Evolutionary conservation across 37 sponge, comb jelly and placozoan species (phyloP).

Genomic region (Mnemiopsis leidyi): DNA sequence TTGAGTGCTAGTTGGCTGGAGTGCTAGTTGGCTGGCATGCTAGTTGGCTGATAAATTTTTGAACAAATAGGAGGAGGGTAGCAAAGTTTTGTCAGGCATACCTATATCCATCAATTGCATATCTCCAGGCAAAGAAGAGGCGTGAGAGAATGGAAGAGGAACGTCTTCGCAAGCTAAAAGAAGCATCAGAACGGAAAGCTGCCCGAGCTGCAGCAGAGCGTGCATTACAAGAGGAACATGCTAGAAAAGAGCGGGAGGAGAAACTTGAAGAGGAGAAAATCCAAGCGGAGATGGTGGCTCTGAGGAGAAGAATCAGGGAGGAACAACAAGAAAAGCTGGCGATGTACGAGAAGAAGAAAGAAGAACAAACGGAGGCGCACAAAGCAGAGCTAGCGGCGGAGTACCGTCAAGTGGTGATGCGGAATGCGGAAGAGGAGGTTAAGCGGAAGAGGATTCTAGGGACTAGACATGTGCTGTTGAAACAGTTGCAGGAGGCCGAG

Average conservation of each 20-base stretch:
- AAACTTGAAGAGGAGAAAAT: constrained; percentile 50
- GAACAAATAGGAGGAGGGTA: no score
- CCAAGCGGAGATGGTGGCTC: neutral
- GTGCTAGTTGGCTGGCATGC: no score
- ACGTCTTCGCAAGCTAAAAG: neutral
- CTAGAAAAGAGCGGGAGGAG: neutral
- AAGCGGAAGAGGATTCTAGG: constrained; percentile 10
- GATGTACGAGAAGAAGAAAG: neutral
- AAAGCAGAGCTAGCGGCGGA: constrained; percentile 56
- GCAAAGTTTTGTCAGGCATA: no score
- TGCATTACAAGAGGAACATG: constrained; percentile 12
- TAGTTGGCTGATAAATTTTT: no score
- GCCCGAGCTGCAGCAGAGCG: neutral
- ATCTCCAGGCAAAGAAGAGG: neutral
- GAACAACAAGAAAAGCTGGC: constrained; percentile 10
- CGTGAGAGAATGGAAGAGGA: constrained; percentile 7
- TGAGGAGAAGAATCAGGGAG: neutral
- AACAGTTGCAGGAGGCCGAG: constrained; percentile 54
- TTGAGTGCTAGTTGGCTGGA: no score
- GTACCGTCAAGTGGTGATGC: constrained; percentile 49
- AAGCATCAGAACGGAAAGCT: constrained; percentile 4
- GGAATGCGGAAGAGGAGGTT: constrained; percentile 23
- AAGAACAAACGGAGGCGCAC: constrained; percentile 29
- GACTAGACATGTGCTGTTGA: constrained; percentile 37
- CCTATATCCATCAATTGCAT: no score